Conservation (phyloP, 37 sponge, comb jelly and placozoan genomes). For the Ephydatia muelleri region DNA sequence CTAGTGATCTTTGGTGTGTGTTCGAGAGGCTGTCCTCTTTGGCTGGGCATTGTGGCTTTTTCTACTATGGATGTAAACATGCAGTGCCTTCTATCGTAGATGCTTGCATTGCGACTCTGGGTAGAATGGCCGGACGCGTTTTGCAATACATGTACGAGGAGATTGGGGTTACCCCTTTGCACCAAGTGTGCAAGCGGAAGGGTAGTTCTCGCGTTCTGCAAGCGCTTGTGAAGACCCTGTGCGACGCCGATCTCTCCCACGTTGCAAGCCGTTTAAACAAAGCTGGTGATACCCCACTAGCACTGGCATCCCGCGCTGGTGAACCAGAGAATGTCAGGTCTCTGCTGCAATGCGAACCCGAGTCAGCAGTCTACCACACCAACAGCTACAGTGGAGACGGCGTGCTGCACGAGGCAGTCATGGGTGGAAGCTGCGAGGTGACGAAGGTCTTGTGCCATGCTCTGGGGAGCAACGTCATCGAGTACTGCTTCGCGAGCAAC, state of each 20-base stretch:
- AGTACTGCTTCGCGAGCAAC: slow-evolving; percentile 3
- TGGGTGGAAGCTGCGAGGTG: slow-evolving; percentile 18
- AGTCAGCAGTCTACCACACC: not conserved
- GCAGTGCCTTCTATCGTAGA: not conserved
- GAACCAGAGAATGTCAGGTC: not conserved
- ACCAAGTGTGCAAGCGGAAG: not conserved
- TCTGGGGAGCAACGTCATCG: slow-evolving; percentile 3
- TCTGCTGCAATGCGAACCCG: not conserved
- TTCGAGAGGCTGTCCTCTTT: not conserved
- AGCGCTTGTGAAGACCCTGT: slow-evolving; percentile 4
- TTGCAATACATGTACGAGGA: not conserved
- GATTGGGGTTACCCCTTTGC: not conserved
- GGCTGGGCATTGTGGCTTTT: not conserved
- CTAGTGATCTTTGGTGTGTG: not conserved
- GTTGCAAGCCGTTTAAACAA: not conserved
- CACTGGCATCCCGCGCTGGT: not conserved
- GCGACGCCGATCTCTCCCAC: not conserved
- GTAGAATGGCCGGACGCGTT: slow-evolving; percentile 5
- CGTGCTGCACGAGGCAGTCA: slow-evolving; percentile 27
- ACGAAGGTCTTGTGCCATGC: slow-evolving; percentile 5
- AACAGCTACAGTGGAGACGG: not conserved
- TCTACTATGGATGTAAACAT: not conserved
- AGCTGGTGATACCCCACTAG: not conserved
- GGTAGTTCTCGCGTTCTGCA: not conserved
- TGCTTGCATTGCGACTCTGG: slow-evolving; percentile 8